phyloP scores from a whole-genome alignment of 1,140 invertebrate species.

The Sminthurides bifidus region DNA sequence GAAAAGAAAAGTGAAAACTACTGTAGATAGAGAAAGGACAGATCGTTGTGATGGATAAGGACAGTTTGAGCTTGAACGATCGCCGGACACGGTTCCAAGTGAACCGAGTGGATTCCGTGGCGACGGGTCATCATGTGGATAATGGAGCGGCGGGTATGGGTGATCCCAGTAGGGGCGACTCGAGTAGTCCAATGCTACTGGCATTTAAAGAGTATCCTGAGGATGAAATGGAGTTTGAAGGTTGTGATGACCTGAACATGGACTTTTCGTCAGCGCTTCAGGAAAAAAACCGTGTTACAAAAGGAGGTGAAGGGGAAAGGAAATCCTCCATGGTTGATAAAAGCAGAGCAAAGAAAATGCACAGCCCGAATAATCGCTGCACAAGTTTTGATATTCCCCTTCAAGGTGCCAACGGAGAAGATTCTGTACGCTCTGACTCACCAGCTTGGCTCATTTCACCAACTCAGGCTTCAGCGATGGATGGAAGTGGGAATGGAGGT shows the following conservation, averaged over 20 bases:
- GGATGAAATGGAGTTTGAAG: too few relatives aligned
- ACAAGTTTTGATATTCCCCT: slow-evolving; percentile 5
- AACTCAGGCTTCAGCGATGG: slow-evolving; percentile 5
- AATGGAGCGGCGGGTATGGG: neutral
- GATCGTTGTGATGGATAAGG: slow-evolving; percentile 31
- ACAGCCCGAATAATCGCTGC: neutral
- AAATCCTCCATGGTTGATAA: neutral
- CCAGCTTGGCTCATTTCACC: slow-evolving; percentile 18
- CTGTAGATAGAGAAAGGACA: too few relatives aligned
- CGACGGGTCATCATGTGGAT: slow-evolving; percentile 28
- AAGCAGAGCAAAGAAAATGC: neutral
- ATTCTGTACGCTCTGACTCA: slow-evolving; percentile 2
- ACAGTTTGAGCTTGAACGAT: slow-evolving; percentile 26
- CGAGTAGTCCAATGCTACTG: neutral
- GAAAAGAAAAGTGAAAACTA: too few relatives aligned
- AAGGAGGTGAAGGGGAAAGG: neutral
- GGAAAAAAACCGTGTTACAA: neutral
- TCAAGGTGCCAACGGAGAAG: slow-evolving; percentile 3
- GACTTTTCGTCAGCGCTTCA: too few relatives aligned
- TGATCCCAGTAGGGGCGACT: neutral
- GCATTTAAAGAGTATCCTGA: neutral
- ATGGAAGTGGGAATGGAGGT: neutral
- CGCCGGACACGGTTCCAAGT: slow-evolving; percentile 46
- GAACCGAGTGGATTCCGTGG: slow-evolving; percentile 43
- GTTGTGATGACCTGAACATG: too few relatives aligned